Evolutionary conservation across 2,797 vertebrate genomes (phyloP).

Genomic region (Eulemur mongoz): DNA sequence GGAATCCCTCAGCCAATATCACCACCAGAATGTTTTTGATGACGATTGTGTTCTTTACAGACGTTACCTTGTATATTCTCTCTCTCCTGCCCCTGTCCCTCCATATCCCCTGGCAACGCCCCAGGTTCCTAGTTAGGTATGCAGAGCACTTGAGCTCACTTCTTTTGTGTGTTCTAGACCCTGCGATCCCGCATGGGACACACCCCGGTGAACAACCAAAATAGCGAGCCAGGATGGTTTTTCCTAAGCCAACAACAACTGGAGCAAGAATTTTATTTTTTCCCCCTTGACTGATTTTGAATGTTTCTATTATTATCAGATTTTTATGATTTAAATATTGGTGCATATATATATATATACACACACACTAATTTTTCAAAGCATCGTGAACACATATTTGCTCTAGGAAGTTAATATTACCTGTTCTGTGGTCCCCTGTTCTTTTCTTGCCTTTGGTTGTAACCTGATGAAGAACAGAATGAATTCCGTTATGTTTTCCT

Average conservation of each 20-base stretch:
- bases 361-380: background rate
- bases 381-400: background rate
- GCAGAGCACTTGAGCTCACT: background rate
- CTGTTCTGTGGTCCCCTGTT: background rate
- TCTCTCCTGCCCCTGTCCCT: background rate
- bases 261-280: background rate
- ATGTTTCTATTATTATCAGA: background rate
- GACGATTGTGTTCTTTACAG: background rate
- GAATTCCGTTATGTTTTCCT: background rate
- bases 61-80: background rate
- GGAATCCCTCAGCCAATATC: background rate
- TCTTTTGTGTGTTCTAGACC: background rate
- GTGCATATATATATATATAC: background rate
- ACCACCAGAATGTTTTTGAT: background rate
- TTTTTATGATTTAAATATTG: background rate
- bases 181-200: background rate
- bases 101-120: background rate
- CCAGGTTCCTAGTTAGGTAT: background rate
- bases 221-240: background rate
- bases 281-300: background rate
- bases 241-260: background rate
- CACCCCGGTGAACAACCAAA: accelerated
- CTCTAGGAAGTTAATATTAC: background rate
- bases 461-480: background rate
- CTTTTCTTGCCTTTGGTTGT: background rate